phyloP scores from a whole-genome alignment of 2,113 vertebrate species.

The Sinocyclocheilus rhinocerous region DNA sequence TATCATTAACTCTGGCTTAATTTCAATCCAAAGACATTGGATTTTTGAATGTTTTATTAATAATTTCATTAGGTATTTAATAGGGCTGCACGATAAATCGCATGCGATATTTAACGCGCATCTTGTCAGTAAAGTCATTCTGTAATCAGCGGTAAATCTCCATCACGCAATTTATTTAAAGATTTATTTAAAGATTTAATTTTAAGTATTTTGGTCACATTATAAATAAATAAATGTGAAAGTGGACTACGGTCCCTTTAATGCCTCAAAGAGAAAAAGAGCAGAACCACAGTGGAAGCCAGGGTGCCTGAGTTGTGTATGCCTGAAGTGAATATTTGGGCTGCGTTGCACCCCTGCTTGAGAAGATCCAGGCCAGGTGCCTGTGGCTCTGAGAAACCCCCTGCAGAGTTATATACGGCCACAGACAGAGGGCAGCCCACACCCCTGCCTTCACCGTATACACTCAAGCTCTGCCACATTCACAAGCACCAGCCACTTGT shows the following conservation, averaged over 20 bases:
- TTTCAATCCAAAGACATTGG: too few species aligned
- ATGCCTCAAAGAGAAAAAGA: slow-evolving; percentile 3
- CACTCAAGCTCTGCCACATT: slow-evolving; percentile 50
- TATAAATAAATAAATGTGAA: background rate
- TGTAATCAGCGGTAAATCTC: too few species aligned
- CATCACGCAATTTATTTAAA: too few species aligned
- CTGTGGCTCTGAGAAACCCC: slow-evolving; percentile 44
- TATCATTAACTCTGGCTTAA: background rate
- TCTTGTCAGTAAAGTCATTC: too few species aligned
- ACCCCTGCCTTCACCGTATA: slow-evolving; percentile 27
- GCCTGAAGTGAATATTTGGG: slow-evolving; percentile 35
- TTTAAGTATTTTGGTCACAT: too few species aligned
- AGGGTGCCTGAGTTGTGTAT: slow-evolving; percentile 14
- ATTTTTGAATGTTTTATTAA: background rate
- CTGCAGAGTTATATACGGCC: slow-evolving; percentile 43
- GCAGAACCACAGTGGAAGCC: background rate
- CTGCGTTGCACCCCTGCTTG: slow-evolving; percentile 3
- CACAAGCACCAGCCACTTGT: slow-evolving; percentile 6
- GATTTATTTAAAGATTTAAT: background rate
- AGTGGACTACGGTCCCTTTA: background rate
- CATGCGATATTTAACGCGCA: too few species aligned
- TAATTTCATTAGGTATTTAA: background rate
- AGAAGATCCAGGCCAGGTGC: slow-evolving; percentile 28
- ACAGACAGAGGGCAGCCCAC: slow-evolving; percentile 39
- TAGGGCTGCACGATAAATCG: too few species aligned